Conservation (phyloP, 2,888 invertebrate genomes). For the Netelia virgata region DNA sequence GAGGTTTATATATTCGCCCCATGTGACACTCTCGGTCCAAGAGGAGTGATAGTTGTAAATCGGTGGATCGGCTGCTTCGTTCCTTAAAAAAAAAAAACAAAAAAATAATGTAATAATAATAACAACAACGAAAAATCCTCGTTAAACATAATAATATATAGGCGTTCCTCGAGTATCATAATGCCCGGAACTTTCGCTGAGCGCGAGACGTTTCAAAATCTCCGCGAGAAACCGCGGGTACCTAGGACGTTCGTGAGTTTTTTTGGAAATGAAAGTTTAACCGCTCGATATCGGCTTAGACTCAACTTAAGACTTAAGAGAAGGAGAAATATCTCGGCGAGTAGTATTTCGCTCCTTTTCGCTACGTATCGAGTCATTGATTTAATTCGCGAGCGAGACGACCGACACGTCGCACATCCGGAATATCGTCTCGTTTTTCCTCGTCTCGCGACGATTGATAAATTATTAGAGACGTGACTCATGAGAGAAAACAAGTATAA, state of each 20-base stretch:
- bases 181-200: constrained; percentile 27
- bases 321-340: background rate
- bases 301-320: background rate
- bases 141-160: too few species aligned
- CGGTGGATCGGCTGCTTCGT: constrained; percentile 80
- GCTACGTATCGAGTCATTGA: background rate
- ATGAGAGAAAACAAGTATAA: background rate
- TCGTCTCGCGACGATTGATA: background rate
- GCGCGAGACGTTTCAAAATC: background rate
- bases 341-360: background rate
- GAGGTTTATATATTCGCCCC: constrained; percentile 85
- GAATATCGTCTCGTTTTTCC: background rate
- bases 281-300: background rate
- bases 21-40: constrained; percentile 86
- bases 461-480: background rate
- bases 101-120: constrained; percentile 17
- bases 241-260: constrained; percentile 4
- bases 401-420: background rate
- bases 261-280: constrained; percentile 36
- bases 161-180: too few species aligned
- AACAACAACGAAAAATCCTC: background rate
- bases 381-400: constrained; percentile 24
- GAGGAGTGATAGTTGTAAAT: constrained; percentile 89
- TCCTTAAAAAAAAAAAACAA: constrained; percentile 66
- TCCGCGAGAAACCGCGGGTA: too few species aligned